Evolutionary conservation across 2,797 vertebrate genomes (phyloP).

Genomic region (Mycteria americana): DNA sequence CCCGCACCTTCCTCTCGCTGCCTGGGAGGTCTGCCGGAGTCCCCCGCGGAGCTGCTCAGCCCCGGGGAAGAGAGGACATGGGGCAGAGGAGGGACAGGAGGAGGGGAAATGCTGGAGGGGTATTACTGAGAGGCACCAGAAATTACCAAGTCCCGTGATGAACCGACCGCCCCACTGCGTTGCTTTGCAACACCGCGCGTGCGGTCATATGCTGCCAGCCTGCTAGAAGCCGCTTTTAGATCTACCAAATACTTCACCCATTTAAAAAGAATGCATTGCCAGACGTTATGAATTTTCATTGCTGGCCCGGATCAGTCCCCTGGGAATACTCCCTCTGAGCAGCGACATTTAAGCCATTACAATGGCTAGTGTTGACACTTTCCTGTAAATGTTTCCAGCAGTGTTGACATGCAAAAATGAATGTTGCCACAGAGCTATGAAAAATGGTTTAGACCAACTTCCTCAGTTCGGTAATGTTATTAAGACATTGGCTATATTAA

Average conservation of each 20-base stretch:
- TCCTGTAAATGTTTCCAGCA: neutral
- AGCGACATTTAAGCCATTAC: rapidly evolving
- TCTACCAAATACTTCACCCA: neutral
- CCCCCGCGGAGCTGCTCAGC: neutral
- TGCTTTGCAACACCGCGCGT: rapidly evolving
- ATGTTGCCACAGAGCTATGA: neutral
- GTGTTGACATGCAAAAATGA: neutral
- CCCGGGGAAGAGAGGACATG: rapidly evolving
- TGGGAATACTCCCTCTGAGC: rapidly evolving
- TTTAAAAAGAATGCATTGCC: neutral
- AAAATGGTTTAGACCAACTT: neutral
- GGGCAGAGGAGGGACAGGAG: neutral
- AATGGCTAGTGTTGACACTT: neutral
- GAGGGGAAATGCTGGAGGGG: neutral
- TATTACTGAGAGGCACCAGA: neutral
- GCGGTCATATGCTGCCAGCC: rapidly evolving
- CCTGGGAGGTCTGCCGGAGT: rapidly evolving
- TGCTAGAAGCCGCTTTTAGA: neutral
- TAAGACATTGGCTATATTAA: neutral
- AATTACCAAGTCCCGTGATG: rapidly evolving
- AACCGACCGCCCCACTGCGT: rapidly evolving
- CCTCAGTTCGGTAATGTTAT: neutral
- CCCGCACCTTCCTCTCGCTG: neutral
- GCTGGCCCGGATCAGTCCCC: neutral
- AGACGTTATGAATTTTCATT: rapidly evolving